phyloP scores from a whole-genome alignment of 2,888 invertebrate species.

The Eupsilia transversa region DNA sequence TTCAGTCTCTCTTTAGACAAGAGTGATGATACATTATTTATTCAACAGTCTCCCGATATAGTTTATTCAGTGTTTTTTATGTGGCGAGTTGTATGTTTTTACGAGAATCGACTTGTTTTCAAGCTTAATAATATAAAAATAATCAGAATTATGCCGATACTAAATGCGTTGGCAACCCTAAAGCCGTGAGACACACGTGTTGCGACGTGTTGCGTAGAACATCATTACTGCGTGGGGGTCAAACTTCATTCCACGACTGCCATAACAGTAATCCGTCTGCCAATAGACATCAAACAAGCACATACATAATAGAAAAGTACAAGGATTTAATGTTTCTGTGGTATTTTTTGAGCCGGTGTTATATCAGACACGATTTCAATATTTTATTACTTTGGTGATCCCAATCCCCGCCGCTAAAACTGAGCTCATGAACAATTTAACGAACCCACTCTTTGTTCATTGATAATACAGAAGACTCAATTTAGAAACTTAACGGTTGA shows the following conservation, averaged over 20 bases:
- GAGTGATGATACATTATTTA: conserved; percentile 63
- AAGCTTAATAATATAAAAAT: background rate
- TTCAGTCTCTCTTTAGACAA: conserved; percentile 47
- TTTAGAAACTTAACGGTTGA: conserved; percentile 50
- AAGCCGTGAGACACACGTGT: conserved; percentile 18
- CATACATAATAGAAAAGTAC: background rate
- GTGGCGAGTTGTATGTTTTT: conserved; percentile 9
- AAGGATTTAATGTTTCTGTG: conserved; percentile 14
- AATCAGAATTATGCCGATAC: background rate
- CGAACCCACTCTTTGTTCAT: conserved; percentile 45
- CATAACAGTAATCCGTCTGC: background rate
- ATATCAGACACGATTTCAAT: conserved; percentile 30
- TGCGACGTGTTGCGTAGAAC: conserved; percentile 27
- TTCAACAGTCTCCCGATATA: conserved; percentile 48
- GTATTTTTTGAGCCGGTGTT: conserved; percentile 14
- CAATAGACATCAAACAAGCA: background rate
- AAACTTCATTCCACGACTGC: background rate
- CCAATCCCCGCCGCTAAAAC: background rate
- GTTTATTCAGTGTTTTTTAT: conserved; percentile 46
- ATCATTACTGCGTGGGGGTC: background rate
- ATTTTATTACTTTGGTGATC: conserved; percentile 31
- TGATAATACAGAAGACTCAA: conserved; percentile 52
- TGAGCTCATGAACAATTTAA: conserved; percentile 40
- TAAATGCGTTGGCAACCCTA: background rate
- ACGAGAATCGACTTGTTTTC: conserved; percentile 21